phyloP scores from a whole-genome alignment of 2,888 invertebrate genomes.

The Gnatocerus cornutus region DNA sequence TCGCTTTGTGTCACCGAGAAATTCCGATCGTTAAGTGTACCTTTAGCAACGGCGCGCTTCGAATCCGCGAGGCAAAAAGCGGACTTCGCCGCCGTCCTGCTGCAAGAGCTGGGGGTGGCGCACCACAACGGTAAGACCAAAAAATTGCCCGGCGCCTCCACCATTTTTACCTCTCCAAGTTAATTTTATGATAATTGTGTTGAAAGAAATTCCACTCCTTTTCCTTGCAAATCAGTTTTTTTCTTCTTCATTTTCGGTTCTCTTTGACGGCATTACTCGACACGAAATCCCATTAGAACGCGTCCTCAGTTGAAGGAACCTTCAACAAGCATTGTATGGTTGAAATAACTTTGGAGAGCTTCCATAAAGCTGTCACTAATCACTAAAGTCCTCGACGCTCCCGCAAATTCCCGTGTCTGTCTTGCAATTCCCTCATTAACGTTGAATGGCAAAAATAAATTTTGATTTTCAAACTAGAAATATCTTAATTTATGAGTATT shows the following conservation, averaged over 20 bases:
- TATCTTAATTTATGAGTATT: too few species aligned
- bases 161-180: too few species aligned
- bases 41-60: conserved; percentile 81
- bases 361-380: conserved; percentile 20
- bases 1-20: conserved; percentile 82
- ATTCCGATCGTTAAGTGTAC: conserved; percentile 80
- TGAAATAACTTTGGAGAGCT: conserved; percentile 14
- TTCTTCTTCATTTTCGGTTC: background rate
- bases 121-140: conserved; percentile 75
- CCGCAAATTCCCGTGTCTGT: background rate
- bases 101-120: conserved; percentile 82
- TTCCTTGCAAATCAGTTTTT: background rate
- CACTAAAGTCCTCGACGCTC: conserved; percentile 8
- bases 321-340: conserved; percentile 4
- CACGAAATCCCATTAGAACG: background rate
- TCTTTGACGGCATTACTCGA: background rate
- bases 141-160: too few species aligned
- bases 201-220: background rate
- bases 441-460: conserved; percentile 20
- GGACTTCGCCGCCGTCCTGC: conserved; percentile 83
- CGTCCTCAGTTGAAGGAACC: background rate
- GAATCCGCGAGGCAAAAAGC: conserved; percentile 85
- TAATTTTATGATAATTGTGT: too few species aligned
- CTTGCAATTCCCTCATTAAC: conserved; percentile 10
- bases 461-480: conserved; percentile 9